Conservation (phyloP, 2,888 invertebrate species). For the Pachliopta kotzebuea region DNA sequence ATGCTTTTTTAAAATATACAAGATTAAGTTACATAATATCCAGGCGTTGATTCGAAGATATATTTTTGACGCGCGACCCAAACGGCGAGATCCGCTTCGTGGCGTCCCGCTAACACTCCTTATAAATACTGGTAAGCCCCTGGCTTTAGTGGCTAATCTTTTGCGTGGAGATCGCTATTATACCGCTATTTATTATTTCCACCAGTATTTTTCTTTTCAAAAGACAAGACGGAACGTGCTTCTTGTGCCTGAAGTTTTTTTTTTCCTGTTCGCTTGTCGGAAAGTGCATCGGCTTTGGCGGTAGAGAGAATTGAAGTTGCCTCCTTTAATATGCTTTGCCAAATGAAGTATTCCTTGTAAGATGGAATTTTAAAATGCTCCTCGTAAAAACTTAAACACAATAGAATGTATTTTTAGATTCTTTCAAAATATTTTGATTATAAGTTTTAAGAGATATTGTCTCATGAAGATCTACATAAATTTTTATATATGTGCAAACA, state of each 20-base stretch:
- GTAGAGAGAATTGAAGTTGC: constrained; percentile 65
- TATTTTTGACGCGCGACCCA: constrained; percentile 31
- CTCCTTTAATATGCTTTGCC: constrained; percentile 58
- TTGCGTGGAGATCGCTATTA: constrained; percentile 77
- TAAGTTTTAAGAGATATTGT: background rate
- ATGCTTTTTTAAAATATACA: background rate
- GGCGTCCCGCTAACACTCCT: constrained; percentile 72
- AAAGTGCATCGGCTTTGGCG: constrained; percentile 41
- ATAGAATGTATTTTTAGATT: background rate
- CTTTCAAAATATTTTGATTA: background rate
- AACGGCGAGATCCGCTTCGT: constrained; percentile 46
- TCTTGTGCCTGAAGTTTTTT: constrained; percentile 58
- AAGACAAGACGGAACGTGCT: constrained; percentile 66
- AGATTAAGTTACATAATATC: background rate
- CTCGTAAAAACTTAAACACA: constrained; percentile 34
- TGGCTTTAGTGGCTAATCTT: constrained; percentile 78
- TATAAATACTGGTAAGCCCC: constrained; percentile 78
- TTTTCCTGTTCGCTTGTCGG: constrained; percentile 47
- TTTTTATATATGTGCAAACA: too few species aligned
- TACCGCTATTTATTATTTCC: constrained; percentile 77
- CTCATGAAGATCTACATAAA: too few species aligned
- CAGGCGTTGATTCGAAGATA: constrained; percentile 16
- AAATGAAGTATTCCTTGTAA: constrained; percentile 63
- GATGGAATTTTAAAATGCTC: constrained; percentile 68
- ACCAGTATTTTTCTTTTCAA: constrained; percentile 66